Base-by-base conservation (phyloP, 2,888 invertebrate species). In the Tolmerus cingulatus region DNA sequence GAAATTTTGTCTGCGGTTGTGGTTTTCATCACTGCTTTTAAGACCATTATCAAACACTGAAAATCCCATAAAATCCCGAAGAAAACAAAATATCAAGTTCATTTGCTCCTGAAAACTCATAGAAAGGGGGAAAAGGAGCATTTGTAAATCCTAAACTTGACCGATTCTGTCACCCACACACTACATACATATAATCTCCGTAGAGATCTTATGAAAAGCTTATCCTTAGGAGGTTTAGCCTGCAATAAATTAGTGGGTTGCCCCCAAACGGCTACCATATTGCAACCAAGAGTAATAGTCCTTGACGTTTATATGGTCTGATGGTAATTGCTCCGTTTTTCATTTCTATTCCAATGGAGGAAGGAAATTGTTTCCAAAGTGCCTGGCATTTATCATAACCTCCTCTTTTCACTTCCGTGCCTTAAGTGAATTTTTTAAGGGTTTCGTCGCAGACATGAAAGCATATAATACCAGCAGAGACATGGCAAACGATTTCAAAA, bases 311-410 rank as follows among this genome's bases (percentile, higher is more conserved):
- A 79, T 79, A 79, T 46, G 51, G 79, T 79, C 79, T 79, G 79
- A 79, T 79, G 51, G 79, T 79, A 79, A 79, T 79, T 79, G 79
- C 79, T 79, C 51, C 51, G 79, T 79, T 79, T 79, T 79, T 79
- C 79, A 79, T 79, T 79, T 19, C 79, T 30, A 79, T 79, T 79
- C 51, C 55, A 46, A 51, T 79, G 51, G 51, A 79, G 43, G 27
- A 37, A 23, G 79, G 51, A 79, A 51, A 79, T 79, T 79, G 27
- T 79, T 79, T 51, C 23, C 51, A 79, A 79, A 79, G 27, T 79
- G 79, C 30, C 40, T 27, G 79, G 23, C 46, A 79, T 79, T 79
- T 79, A 55, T 79, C 51, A 79, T 66, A 46, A 66, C 66, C 66
- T 66, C 23, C 66, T 66, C 66, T 66, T 51, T 23, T 14, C 27